Evolutionary conservation across 2,113 vertebrate species (phyloP).

Genomic region (Hypomesus transpacificus): DNA sequence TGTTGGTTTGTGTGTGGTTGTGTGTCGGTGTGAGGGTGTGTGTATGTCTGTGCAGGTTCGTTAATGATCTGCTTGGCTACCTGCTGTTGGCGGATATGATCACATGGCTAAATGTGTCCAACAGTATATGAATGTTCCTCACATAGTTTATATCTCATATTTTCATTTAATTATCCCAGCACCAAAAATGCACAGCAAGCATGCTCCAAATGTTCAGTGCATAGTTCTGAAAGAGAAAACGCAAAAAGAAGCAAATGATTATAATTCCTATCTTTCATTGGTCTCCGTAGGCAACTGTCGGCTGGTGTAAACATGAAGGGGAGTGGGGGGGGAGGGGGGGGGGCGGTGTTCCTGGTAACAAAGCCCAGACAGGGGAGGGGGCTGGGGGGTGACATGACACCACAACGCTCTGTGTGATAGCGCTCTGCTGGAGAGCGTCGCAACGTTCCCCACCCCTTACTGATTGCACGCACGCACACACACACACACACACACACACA

Average conservation of each 20-base stretch:
- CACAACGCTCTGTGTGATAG: conserved; percentile 39
- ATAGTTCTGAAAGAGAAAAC: conserved; percentile 32
- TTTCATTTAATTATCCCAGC: conserved; percentile 25
- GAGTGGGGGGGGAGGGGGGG: neutral
- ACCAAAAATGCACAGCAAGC: conserved; percentile 37
- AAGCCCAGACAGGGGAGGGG: conserved; percentile 52
- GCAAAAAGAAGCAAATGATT: conserved; percentile 35
- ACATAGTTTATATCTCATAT: neutral
- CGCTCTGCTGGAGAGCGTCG: conserved; percentile 29
- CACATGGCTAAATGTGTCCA: conserved; percentile 34
- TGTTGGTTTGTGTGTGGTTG: conserved; percentile 36
- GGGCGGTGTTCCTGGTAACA: conserved; percentile 46
- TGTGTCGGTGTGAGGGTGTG: conserved; percentile 30
- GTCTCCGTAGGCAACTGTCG: conserved; percentile 63
- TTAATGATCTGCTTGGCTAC: conserved; percentile 11
- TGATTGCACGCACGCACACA: conserved; percentile 4
- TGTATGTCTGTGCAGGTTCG: conserved; percentile 21
- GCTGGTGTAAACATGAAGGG: conserved; percentile 51
- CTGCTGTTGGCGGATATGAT: neutral
- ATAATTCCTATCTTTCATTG: conserved; percentile 43
- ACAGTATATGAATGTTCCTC: conserved; percentile 17
- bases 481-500: no score
- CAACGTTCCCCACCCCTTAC: conserved; percentile 29
- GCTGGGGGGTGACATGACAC: conserved; percentile 42
- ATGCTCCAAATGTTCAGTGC: conserved; percentile 38